phyloP scores from a whole-genome alignment of 1,140 invertebrate species.

The Drosophila burlai region DNA sequence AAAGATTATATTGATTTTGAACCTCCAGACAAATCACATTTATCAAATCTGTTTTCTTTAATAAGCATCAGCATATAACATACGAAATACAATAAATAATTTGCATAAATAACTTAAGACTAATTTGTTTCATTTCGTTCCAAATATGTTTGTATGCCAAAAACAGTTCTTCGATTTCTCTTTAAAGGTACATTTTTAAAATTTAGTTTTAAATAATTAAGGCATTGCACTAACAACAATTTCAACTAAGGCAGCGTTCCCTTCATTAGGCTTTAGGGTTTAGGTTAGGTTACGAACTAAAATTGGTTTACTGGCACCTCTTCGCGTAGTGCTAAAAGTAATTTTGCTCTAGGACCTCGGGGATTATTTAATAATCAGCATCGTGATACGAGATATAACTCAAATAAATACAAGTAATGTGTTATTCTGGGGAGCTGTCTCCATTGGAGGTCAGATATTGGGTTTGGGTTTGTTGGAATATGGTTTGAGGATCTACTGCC shows the following conservation, averaged over 20 bases:
- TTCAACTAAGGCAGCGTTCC: constrained; percentile 11
- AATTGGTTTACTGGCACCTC: constrained; percentile 77
- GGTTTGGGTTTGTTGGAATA: neutral
- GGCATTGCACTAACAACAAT: constrained; percentile 63
- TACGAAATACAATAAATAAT: constrained; percentile 72
- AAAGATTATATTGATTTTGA: neutral
- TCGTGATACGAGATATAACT: constrained; percentile 59
- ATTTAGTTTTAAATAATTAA: constrained; percentile 43
- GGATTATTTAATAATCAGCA: constrained; percentile 83
- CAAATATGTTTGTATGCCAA: constrained; percentile 30
- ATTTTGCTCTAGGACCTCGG: constrained; percentile 74
- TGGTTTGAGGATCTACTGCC: constrained; percentile 52
- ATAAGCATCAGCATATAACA: constrained; percentile 62
- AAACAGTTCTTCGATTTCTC: constrained; percentile 41
- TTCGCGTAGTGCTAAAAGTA: constrained; percentile 66
- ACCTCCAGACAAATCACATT: constrained; percentile 1
- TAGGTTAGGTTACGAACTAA: constrained; percentile 66
- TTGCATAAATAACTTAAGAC: constrained; percentile 73
- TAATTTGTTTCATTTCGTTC: constrained; percentile 44
- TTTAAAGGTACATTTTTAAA: constrained; percentile 41
- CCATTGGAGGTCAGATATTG: constrained; percentile 33
- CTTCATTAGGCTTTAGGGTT: constrained; percentile 21
- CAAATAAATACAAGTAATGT: constrained; percentile 54
- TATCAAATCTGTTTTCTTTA: constrained; percentile 51
- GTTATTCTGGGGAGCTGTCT: constrained; percentile 16